phyloP scores from a whole-genome alignment of 2,797 vertebrate species.

The Gobionotothen gibberifrons region DNA sequence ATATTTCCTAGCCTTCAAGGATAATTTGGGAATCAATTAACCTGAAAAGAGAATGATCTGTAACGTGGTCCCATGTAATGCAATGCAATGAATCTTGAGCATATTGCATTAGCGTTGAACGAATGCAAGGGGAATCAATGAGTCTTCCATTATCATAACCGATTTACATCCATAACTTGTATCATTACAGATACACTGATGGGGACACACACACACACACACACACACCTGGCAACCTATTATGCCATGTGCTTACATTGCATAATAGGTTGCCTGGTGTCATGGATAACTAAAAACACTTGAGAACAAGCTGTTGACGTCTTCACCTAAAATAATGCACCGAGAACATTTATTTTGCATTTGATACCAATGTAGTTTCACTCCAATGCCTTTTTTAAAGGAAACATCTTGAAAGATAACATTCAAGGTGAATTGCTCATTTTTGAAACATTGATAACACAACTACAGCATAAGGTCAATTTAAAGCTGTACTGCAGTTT shows the following conservation, averaged over 20 bases:
- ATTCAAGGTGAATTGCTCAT: background rate
- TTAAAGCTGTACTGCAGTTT: background rate
- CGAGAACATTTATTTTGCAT: background rate
- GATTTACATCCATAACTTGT: constrained; percentile 66
- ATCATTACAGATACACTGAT: constrained; percentile 54
- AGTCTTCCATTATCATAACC: constrained; percentile 67
- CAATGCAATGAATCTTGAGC: constrained; percentile 56
- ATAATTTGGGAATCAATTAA: constrained; percentile 57
- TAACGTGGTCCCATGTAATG: constrained; percentile 49
- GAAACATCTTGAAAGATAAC: background rate
- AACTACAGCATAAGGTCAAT: background rate
- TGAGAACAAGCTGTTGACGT: constrained; percentile 25
- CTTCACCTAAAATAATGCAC: background rate
- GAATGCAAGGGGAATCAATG: constrained; percentile 70
- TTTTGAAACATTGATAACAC: background rate
- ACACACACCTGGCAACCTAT: too few relatives aligned
- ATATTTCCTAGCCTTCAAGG: constrained; percentile 33
- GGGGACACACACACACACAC: too few relatives aligned
- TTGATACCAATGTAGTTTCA: background rate
- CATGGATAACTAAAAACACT: constrained; percentile 25
- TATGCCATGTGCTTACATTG: constrained; percentile 46
- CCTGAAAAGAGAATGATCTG: constrained; percentile 31
- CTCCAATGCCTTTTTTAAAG: background rate
- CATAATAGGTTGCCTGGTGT: constrained; percentile 24
- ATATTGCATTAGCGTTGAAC: constrained; percentile 66